Conservation (phyloP, 2,888 invertebrate species). For the Horisme vitalbata region DNA sequence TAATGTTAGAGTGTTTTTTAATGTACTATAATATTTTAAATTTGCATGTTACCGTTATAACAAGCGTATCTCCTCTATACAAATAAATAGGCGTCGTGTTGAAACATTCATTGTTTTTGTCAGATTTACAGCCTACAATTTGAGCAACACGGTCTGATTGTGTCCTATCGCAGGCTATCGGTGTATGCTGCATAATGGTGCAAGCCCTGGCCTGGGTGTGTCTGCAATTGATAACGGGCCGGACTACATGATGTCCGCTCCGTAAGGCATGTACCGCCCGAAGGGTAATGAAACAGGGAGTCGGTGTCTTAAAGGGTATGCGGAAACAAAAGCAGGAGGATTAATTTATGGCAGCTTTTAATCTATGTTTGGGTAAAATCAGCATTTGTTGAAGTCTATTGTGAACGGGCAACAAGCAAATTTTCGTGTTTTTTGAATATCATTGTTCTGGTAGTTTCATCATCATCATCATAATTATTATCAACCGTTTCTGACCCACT, state of each 20-base stretch:
- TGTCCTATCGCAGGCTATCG: constrained; percentile 18
- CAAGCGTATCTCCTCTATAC: too few relatives aligned
- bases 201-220: constrained; percentile 77
- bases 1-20: too few relatives aligned
- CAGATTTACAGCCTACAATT: constrained; percentile 3
- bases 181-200: constrained; percentile 47
- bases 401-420: too few relatives aligned
- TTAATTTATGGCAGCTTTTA: constrained; percentile 35
- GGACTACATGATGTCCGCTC: constrained; percentile 56
- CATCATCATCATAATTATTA: too few relatives aligned
- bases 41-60: too few relatives aligned
- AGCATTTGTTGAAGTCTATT: too few relatives aligned
- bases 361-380: too few relatives aligned
- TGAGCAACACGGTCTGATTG: constrained; percentile 16
- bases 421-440: too few relatives aligned
- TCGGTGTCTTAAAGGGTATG: constrained; percentile 35
- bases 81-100: too few relatives aligned
- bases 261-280: constrained; percentile 48
- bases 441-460: too few relatives aligned
- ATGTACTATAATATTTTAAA: too few relatives aligned
- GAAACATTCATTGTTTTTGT: neutral
- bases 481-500: too few relatives aligned
- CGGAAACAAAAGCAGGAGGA: constrained; percentile 31
- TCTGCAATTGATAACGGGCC: constrained; percentile 64
- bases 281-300: constrained; percentile 48